Evolutionary conservation across 2,113 vertebrate species (phyloP).

Genomic region (Formicarius rufipectus): DNA sequence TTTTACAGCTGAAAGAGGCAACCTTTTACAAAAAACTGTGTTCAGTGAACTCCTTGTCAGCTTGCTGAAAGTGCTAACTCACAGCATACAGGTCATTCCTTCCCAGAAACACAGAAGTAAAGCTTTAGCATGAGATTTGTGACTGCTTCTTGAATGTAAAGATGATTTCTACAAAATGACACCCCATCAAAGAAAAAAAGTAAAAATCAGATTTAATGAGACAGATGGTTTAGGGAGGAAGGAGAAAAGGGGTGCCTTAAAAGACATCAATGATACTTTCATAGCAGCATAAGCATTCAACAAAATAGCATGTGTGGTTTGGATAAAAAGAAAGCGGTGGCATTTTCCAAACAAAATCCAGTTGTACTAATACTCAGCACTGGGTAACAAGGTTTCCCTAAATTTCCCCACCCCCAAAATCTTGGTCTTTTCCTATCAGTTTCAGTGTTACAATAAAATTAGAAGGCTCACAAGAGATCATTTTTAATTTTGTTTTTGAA

Average conservation of each 20-base stretch:
- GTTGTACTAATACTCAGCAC: background rate
- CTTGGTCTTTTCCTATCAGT: background rate
- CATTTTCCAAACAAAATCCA: background rate
- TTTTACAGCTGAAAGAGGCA: slow-evolving; percentile 19
- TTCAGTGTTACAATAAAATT: background rate
- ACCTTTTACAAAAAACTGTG: slow-evolving; percentile 10
- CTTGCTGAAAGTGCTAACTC: slow-evolving; percentile 55
- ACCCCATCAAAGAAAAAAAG: background rate
- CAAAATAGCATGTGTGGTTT: fast-evolving
- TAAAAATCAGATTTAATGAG: background rate
- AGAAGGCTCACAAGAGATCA: background rate
- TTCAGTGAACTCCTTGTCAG: slow-evolving; percentile 36
- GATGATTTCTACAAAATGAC: slow-evolving; percentile 13
- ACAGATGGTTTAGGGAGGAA: background rate
- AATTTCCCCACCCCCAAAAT: background rate
- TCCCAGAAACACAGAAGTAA: background rate
- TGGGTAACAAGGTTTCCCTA: background rate
- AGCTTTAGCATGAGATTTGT: background rate
- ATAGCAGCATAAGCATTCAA: background rate
- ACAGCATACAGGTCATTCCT: slow-evolving; percentile 9
- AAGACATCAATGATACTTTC: background rate
- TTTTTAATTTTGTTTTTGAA: slow-evolving; percentile 29
- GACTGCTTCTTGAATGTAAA: background rate
- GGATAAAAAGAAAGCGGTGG: background rate
- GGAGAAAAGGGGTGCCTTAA: background rate